A percentile compares a stretch with the other conserved stretches of the same genome.
Conservation (phyloP, 2,888 invertebrate species). For the Melikaiella ostensackeni region DNA sequence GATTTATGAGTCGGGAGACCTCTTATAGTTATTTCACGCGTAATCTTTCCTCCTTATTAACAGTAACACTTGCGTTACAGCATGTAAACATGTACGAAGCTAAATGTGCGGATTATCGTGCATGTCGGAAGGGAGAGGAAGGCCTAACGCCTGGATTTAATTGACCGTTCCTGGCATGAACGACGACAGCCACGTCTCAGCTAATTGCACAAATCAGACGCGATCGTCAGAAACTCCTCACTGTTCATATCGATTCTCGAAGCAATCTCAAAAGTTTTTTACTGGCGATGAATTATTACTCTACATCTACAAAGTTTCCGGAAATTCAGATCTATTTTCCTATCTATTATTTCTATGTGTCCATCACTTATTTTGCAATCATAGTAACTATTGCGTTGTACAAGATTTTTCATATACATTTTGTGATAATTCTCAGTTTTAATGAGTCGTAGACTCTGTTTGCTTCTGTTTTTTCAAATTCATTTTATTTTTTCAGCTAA, state of each 20-base stretch:
- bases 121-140: slow-evolving; percentile 46
- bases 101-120: slow-evolving; percentile 39
- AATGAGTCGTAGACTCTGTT: neutral
- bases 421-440: neutral
- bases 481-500: neutral
- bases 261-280: neutral
- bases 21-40: slow-evolving; percentile 8
- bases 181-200: slow-evolving; percentile 49
- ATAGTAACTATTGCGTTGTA: neutral
- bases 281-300: neutral
- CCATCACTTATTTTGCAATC: slow-evolving; percentile 3
- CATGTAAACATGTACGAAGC: slow-evolving; percentile 12
- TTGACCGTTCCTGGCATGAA: slow-evolving; percentile 50
- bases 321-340: slow-evolving; percentile 4
- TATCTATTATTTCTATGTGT: neutral
- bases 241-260: neutral
- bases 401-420: neutral
- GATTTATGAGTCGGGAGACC: slow-evolving; percentile 10
- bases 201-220: slow-evolving; percentile 51
- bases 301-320: neutral
- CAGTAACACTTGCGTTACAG: slow-evolving; percentile 11
- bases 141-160: slow-evolving; percentile 48
- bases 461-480: neutral
- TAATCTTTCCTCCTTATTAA: slow-evolving; percentile 22
- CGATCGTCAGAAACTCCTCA: slow-evolving; percentile 43